These are phyloP conservation scores for Adela reaumurella DNA, from an alignment of 2,888 invertebrate species.

Conservation along the genomic window DNA sequence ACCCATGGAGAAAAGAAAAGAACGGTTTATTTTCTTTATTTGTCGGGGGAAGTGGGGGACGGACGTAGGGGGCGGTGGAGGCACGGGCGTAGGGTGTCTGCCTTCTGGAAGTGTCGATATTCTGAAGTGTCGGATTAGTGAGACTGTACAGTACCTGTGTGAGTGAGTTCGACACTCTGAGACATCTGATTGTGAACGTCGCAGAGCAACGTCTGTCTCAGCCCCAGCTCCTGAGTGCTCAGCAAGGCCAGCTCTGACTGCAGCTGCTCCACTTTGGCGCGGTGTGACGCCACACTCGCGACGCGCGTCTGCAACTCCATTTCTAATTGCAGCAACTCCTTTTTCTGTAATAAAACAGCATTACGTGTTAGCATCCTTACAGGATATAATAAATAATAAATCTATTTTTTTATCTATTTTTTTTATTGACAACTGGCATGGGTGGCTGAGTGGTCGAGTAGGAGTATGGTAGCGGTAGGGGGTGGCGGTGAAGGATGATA, in stretches of 20 bases:
- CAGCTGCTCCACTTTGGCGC: conserved; percentile 64
- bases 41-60: no score
- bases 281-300: conserved; percentile 58
- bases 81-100: no score
- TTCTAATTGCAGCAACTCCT: conserved; percentile 68
- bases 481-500: no score
- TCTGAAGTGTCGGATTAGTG: no score
- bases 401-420: conserved; percentile 1
- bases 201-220: conserved; percentile 29
- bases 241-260: conserved; percentile 67
- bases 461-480: not conserved
- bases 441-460: not conserved
- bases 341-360: conserved; percentile 59
- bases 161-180: conserved; percentile 10
- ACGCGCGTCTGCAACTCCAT: conserved; percentile 63
- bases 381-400: not conserved
- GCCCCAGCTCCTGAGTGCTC: conserved; percentile 58
- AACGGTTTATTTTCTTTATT: no score
- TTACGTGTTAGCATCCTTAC: no score
- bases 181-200: conserved; percentile 3
- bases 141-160: no score
- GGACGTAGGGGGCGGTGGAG: no score
- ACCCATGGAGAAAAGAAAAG: no score
- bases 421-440: not conserved
- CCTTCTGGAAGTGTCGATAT: no score